These are phyloP conservation scores for Formica exsecta DNA, from an alignment of 1,140 invertebrate genomes.

Conservation along the genomic window DNA sequence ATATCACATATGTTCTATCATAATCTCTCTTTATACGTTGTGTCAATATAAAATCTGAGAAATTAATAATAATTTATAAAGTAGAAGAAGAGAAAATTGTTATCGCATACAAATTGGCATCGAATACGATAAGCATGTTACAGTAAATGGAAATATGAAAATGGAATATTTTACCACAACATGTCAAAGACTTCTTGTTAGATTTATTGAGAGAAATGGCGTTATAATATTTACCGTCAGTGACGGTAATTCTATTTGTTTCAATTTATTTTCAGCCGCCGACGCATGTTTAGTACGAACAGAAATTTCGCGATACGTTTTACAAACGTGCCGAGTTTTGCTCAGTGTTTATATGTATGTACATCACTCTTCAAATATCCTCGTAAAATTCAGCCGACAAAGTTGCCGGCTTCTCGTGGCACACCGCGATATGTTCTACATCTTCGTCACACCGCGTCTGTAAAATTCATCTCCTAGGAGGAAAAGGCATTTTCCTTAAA, in stretches of 20 bases:
- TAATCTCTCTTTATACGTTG: background rate
- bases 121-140: background rate
- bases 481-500: slow-evolving; percentile 46
- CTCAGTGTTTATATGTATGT: slow-evolving; percentile 34
- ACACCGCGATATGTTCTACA: slow-evolving; percentile 31
- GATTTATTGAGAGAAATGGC: background rate
- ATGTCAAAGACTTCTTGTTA: slow-evolving; percentile 5
- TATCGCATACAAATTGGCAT: background rate
- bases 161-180: background rate
- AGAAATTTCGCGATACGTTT: slow-evolving; percentile 46
- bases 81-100: background rate
- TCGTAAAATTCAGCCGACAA: slow-evolving; percentile 81
- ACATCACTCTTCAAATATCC: slow-evolving; percentile 77
- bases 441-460: slow-evolving; percentile 18
- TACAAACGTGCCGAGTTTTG: slow-evolving; percentile 42
- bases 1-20: background rate
- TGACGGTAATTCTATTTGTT: slow-evolving; percentile 34
- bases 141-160: background rate
- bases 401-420: slow-evolving; percentile 64
- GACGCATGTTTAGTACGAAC: slow-evolving; percentile 7
- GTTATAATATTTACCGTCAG: slow-evolving; percentile 28
- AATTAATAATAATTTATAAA: slow-evolving; percentile 41
- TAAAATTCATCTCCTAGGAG: slow-evolving; percentile 46
- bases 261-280: slow-evolving; percentile 16
- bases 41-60: slow-evolving; percentile 10